phyloP scores from a whole-genome alignment of 1,140 invertebrate genomes.

The Papilio helenus region DNA sequence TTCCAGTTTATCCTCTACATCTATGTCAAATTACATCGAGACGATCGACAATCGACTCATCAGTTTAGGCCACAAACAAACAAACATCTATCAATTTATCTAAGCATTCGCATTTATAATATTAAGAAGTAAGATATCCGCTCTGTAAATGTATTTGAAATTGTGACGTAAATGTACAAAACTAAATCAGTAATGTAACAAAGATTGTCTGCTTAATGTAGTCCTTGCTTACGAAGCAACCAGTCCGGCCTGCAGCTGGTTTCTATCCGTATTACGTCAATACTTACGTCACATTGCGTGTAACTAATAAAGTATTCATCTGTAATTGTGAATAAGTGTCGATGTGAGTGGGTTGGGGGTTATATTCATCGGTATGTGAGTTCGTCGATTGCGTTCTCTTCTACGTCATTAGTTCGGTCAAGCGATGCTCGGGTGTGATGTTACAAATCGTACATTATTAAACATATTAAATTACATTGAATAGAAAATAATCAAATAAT shows the following conservation, averaged over 20 bases:
- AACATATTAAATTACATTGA: neutral
- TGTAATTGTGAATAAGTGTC: neutral
- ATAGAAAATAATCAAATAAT: too few relatives aligned
- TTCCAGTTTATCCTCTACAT: too few relatives aligned
- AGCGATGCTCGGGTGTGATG: neutral
- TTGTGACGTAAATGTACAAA: neutral
- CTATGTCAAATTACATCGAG: too few relatives aligned
- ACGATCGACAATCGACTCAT: too few relatives aligned
- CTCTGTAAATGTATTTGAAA: neutral
- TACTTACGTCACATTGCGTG: neutral
- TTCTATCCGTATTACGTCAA: neutral
- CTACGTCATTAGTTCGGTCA: constrained; percentile 10
- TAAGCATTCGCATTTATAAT: too few relatives aligned
- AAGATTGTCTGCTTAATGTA: neutral
- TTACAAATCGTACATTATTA: constrained; percentile 5
- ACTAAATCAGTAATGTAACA: neutral
- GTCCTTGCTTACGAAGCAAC: neutral
- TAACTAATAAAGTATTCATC: constrained; percentile 21
- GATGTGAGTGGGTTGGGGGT: neutral
- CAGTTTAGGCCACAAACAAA: too few relatives aligned
- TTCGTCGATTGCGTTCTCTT: neutral
- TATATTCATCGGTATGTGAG: neutral
- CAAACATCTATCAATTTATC: too few relatives aligned
- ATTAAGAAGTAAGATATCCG: too few relatives aligned
- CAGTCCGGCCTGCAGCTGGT: neutral